These are phyloP conservation scores for Psix sp. DNA, from an alignment of 1,140 invertebrate genomes.

Conservation along the genomic window DNA sequence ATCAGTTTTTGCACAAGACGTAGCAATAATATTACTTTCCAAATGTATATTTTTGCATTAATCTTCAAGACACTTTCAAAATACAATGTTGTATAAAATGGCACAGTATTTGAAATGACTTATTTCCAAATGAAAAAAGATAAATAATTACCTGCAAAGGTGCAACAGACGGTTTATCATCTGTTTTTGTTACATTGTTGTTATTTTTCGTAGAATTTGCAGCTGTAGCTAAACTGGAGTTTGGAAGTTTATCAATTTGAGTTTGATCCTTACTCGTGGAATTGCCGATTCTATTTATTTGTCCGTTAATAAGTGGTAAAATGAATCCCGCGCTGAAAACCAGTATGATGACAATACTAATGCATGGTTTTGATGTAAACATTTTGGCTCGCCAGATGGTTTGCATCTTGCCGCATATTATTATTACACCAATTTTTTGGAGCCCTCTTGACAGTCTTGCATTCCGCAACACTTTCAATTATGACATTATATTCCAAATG, in stretches of 20 bases:
- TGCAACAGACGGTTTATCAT: not conserved
- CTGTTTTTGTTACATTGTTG: not conserved
- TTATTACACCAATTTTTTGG: not conserved
- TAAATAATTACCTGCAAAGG: conserved; percentile 6
- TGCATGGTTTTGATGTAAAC: not conserved
- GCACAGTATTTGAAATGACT: no score
- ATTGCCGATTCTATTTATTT: conserved; percentile 9
- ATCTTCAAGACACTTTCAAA: no score
- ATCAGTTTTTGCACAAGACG: no score
- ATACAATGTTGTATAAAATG: no score
- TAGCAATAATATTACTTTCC: no score
- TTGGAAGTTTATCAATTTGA: not conserved
- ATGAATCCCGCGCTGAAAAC: conserved; percentile 15
- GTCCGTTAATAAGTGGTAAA: conserved; percentile 6
- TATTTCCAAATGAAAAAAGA: no score
- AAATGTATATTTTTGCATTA: no score
- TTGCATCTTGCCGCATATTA: conserved; percentile 34
- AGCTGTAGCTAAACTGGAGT: not conserved
- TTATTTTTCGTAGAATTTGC: no score
- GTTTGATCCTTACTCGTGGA: not conserved
- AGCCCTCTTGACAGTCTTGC: not conserved
- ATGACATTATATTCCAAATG: conserved; percentile 2
- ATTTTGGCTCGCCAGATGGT: conserved; percentile 7
- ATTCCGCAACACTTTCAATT: not conserved
- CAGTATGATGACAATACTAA: conserved; percentile 13